Evolutionary conservation across 1,140 invertebrate species (phyloP).

Genomic region (Drosophila virilis): DNA sequence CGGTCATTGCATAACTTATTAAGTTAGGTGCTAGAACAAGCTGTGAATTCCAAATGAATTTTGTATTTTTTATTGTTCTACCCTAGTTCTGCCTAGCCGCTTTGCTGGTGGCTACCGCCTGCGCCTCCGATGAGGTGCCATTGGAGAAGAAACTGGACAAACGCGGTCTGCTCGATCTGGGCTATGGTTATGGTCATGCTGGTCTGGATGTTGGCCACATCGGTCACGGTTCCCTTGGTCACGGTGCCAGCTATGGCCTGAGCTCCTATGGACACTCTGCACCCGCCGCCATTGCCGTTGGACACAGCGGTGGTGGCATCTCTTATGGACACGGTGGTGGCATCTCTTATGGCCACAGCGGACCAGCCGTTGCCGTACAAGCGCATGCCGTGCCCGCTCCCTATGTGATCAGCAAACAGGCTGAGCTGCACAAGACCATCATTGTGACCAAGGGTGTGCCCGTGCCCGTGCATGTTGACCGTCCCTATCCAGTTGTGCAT

Average conservation of each 20-base stretch:
- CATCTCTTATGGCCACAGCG: constrained; percentile 34
- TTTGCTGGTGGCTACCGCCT: constrained; percentile 88
- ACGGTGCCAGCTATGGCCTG: constrained; percentile 56
- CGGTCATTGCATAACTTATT: constrained; percentile 18
- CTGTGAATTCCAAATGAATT: constrained; percentile 23
- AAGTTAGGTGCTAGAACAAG: constrained; percentile 22
- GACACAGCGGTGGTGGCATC: constrained; percentile 37
- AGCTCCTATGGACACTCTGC: constrained; percentile 62
- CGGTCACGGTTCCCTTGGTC: constrained; percentile 86
- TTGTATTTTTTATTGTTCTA: constrained; percentile 20
- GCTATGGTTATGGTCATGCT: constrained; percentile 87
- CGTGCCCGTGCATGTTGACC: constrained; percentile 87
- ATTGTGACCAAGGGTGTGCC: constrained; percentile 89
- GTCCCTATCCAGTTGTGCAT: constrained; percentile 87
- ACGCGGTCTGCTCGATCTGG: constrained; percentile 86
- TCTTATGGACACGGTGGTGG: constrained; percentile 33
- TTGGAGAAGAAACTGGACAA: constrained; percentile 87
- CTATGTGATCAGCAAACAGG: constrained; percentile 85
- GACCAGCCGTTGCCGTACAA: constrained; percentile 61
- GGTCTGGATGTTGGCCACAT: constrained; percentile 88
- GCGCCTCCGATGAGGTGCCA: constrained; percentile 86
- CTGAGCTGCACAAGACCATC: constrained; percentile 89
- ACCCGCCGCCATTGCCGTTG: constrained; percentile 55
- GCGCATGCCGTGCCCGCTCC: constrained; percentile 66
- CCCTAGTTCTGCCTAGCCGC: constrained; percentile 88